Percentiles rank a stretch among this genome's conserved stretches.
Evolutionary conservation across 2,797 vertebrate species (phyloP).

Genomic region (Luscinia luscinia): DNA sequence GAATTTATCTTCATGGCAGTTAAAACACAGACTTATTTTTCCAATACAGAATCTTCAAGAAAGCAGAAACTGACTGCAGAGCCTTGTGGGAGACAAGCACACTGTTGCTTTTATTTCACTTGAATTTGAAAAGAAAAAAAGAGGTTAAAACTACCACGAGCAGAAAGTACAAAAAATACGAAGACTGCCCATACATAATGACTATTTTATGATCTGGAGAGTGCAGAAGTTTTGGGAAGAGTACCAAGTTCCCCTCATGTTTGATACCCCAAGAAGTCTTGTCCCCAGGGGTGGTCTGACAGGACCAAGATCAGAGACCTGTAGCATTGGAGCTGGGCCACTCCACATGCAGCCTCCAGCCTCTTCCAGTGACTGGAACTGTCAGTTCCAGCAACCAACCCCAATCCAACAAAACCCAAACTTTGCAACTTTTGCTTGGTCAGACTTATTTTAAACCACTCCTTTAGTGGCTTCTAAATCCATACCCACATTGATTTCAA

Average conservation of each 20-base stretch:
- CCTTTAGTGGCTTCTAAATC: neutral
- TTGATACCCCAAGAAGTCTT: neutral
- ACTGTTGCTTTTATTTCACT: rapidly evolving
- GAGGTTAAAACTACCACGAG: neutral
- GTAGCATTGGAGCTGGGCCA: rapidly evolving
- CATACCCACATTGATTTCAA: neutral
- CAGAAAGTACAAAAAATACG: neutral
- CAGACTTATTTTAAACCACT: neutral
- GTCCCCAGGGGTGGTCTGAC: rapidly evolving
- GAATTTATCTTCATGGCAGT: neutral
- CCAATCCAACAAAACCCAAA: neutral
- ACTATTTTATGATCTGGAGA: neutral
- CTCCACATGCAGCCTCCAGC: neutral
- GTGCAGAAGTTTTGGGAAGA: neutral
- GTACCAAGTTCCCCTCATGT: neutral
- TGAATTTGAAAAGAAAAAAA: neutral
- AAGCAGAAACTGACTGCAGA: neutral
- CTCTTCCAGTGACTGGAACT: neutral
- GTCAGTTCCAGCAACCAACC: neutral
- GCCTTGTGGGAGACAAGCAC: neutral
- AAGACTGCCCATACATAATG: neutral
- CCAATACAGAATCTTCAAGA: neutral
- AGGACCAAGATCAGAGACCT: rapidly evolving
- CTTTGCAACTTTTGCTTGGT: rapidly evolving
- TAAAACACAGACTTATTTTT: neutral